A percentile compares a stretch with the other conserved stretches of the same genome.
These are phyloP conservation scores for Tyto alba DNA, from an alignment of 2,113 vertebrate genomes.

Conservation along the genomic window DNA sequence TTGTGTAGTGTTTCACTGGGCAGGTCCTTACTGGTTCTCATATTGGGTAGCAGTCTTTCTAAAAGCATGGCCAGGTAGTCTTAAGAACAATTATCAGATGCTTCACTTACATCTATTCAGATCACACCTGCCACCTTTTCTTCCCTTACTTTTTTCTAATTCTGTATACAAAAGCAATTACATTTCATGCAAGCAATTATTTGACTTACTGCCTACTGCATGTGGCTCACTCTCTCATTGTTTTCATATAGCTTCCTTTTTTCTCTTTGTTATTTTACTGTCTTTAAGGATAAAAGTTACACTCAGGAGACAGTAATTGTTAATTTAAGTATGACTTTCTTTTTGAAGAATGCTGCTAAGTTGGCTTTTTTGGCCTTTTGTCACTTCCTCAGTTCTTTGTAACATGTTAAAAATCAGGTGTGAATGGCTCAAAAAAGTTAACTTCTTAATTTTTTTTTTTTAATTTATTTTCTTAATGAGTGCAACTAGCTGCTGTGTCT, in stretches of 20 bases:
- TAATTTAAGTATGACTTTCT: neutral
- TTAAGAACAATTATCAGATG: neutral
- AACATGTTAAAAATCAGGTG: neutral
- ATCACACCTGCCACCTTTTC: slow-evolving; percentile 18
- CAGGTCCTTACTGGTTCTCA: neutral
- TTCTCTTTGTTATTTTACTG: neutral
- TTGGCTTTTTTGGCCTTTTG: slow-evolving; percentile 30
- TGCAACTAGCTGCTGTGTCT: neutral
- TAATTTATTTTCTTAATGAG: neutral
- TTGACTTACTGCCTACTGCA: slow-evolving; percentile 32
- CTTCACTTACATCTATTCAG: neutral
- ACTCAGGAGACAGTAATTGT: neutral
- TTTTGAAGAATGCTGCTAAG: neutral
- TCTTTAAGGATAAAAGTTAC: neutral
- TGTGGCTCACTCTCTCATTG: slow-evolving; percentile 18
- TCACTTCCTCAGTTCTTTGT: neutral
- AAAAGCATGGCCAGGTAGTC: neutral
- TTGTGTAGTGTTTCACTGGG: neutral
- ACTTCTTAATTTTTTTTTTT: neutral
- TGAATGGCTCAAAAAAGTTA: neutral
- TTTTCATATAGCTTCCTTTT: slow-evolving; percentile 2
- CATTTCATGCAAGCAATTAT: slow-evolving; percentile 27
- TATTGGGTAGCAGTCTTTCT: neutral
- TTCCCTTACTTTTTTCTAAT: slow-evolving; percentile 32
- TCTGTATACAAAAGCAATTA: slow-evolving; percentile 38